phyloP scores from a whole-genome alignment of 2,797 vertebrate genomes.

The Anniella stebbinsi region DNA sequence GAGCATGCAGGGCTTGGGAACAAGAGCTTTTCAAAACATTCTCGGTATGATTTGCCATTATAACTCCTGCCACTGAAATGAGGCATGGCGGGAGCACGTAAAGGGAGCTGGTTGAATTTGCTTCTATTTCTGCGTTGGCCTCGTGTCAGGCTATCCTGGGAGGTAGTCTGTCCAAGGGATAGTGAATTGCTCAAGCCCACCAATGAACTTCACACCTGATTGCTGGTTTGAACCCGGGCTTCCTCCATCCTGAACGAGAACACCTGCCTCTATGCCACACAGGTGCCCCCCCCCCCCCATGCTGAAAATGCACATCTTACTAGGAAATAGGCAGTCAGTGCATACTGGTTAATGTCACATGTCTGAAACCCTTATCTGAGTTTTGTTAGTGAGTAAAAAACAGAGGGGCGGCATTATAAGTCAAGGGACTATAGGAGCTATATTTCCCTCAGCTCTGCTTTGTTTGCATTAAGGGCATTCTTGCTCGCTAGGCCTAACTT shows the following conservation, averaged over 20 bases:
- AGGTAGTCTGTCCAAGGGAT: neutral
- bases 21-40: neutral
- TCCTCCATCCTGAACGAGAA: neutral
- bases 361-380: neutral
- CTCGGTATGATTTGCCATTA: neutral
- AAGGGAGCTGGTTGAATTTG: too few relatives aligned
- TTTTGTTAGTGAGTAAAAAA: neutral
- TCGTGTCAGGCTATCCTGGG: neutral
- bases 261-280: neutral
- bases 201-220: neutral
- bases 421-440: neutral
- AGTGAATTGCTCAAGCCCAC: neutral
- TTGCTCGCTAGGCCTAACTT: neutral
- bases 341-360: neutral
- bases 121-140: neutral
- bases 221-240: neutral
- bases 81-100: neutral
- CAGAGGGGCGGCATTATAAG: neutral
- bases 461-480: neutral
- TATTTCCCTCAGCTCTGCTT: neutral
- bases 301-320: neutral
- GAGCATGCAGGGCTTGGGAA: neutral
- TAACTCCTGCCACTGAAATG: neutral
- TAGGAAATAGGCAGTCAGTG: neutral
- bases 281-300: neutral